phyloP scores from a whole-genome alignment of 2,113 vertebrate species.

The Axis porcinus region DNA sequence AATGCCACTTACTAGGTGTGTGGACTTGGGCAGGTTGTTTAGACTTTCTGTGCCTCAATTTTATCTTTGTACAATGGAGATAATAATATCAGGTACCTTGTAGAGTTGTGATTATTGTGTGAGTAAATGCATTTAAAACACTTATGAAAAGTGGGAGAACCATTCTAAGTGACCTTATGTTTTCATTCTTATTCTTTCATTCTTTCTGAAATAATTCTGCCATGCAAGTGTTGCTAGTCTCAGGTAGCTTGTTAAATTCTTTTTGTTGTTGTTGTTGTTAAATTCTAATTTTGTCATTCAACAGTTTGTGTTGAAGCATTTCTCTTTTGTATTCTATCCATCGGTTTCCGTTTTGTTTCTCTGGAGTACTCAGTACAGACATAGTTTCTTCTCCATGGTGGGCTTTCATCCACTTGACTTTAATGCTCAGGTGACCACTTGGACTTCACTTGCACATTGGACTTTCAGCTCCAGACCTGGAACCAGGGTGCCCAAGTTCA shows the following conservation, averaged over 20 bases:
- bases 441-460: not conserved
- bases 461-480: not conserved
- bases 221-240: not conserved
- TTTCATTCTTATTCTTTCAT: not conserved
- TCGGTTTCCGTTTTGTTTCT: not conserved
- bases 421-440: not conserved
- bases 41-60: not conserved
- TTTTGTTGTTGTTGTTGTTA: not conserved
- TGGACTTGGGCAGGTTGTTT: not conserved
- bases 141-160: not conserved
- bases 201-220: not conserved
- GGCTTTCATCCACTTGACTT: not conserved
- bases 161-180: not conserved
- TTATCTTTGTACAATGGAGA: not conserved
- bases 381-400: not conserved
- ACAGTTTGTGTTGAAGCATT: not conserved
- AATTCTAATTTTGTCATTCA: not conserved
- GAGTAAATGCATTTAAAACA: not conserved
- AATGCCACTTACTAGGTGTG: not conserved
- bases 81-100: not conserved
- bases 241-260: not conserved
- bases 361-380: not conserved
- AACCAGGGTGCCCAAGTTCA: not conserved
- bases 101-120: not conserved
- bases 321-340: not conserved